Evolutionary conservation across 1,140 invertebrate species (phyloP), one percentile per base, ranked within the genome.

Genomic region (Glomeris maerens): DNA sequence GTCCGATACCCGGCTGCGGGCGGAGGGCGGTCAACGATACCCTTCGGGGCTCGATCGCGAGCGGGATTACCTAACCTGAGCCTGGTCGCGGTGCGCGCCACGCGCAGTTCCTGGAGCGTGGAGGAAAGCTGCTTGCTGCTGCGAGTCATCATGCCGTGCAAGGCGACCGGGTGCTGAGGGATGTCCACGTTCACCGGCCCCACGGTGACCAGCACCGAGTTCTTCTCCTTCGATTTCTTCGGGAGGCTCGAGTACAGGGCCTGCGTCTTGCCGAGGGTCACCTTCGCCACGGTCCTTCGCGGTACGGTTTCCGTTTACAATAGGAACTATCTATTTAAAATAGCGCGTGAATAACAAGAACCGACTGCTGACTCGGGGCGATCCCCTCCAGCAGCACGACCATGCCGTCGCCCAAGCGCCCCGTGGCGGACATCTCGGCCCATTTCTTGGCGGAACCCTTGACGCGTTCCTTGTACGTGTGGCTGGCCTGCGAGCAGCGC

Each of bases 61-160:
- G n/a, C n/a, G n/a, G n/a, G n/a, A n/a, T n/a, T n/a, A n/a, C n/a
- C n/a, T n/a, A n/a, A n/a, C n/a, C n/a, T n/a, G n/a, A n/a, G n/a
- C n/a, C n/a, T n/a, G n/a, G n/a, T n/a, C n/a, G n/a, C n/a, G n/a
- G n/a, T n/a, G n/a, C 60, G 45, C 20, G 56, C 51, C 1, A 53
- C 55, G 38, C 60, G 39, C 23, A 62, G 41, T 48, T 62, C 79
- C 67, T 88, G 84, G 31, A 93, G 64, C 1, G 88, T 92, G n/a
- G 83, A 88, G 13, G 85, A 90, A 2, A 97, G 71, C 62, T 94
- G 87, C 59, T 90, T 85, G 48, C 87, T 90, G 38, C 89, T 87
- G 57, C 92, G 74, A 0, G 91, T 92, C 79, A 97, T 91, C 86
- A 97, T 94, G 44, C 89, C 89, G 65, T 97, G 93, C 47, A 97